A percentile compares a stretch with the other conserved stretches of the same genome.
Evolutionary conservation across 2,888 invertebrate genomes (phyloP).

Genomic region (Hirudinaria manillensis): DNA sequence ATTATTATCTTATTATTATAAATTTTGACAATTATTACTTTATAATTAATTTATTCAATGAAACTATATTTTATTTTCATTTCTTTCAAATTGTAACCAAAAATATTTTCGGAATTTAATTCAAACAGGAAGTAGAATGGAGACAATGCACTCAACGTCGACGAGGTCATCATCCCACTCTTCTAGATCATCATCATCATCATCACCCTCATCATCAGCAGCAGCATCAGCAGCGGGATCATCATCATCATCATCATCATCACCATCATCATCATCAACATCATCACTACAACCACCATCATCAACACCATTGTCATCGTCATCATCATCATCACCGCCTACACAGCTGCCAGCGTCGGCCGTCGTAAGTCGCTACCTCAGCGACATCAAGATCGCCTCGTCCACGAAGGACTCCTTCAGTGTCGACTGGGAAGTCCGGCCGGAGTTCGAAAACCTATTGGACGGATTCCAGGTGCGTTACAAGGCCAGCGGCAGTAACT

Average conservation of each 20-base stretch:
- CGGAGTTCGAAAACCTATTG: background rate
- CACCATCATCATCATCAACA: slow-evolving; percentile 10
- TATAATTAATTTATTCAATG: too few species aligned
- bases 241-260: slow-evolving; percentile 11
- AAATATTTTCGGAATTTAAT: too few species aligned
- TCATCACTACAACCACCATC: slow-evolving; percentile 18
- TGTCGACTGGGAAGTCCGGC: slow-evolving; percentile 16
- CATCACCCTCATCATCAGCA: slow-evolving; percentile 13
- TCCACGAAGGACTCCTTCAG: slow-evolving; percentile 28
- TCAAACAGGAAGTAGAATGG: too few species aligned
- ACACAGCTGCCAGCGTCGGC: background rate
- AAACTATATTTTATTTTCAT: too few species aligned
- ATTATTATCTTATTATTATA: too few species aligned
- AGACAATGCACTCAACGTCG: background rate
- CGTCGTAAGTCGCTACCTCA: background rate
- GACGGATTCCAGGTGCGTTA: slow-evolving; percentile 10
- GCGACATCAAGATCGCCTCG: slow-evolving; percentile 4
- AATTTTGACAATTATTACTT: too few species aligned
- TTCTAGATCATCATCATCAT: slow-evolving; percentile 12
- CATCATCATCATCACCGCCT: slow-evolving; percentile 21
- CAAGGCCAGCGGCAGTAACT: slow-evolving; percentile 10
- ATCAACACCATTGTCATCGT: background rate
- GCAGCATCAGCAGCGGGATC: background rate
- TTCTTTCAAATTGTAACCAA: too few species aligned
- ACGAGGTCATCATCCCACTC: background rate